Conservation (phyloP, 1,140 invertebrate genomes). For the Trichonephila inaurata region DNA sequence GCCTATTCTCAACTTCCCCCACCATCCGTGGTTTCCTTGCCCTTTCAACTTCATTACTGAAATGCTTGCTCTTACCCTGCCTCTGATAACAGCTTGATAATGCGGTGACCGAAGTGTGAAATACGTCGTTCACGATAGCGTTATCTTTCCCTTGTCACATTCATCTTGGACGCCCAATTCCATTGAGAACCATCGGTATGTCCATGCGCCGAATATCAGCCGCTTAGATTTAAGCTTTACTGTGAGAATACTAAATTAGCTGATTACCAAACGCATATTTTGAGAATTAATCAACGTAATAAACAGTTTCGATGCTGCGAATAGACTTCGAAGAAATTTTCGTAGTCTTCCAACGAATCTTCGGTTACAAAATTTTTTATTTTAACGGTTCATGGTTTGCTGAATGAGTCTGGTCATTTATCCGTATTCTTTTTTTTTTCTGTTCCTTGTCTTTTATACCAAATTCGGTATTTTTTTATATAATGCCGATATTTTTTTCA, state of each 20-base stretch:
- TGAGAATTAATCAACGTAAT: not conserved
- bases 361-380: too few species aligned
- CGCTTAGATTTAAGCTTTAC: slow-evolving; percentile 26
- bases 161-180: slow-evolving; percentile 32
- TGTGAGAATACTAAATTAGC: not conserved
- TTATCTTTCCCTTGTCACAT: slow-evolving; percentile 47
- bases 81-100: slow-evolving; percentile 50
- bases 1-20: slow-evolving; percentile 15
- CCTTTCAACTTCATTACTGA: slow-evolving; percentile 64
- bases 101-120: slow-evolving; percentile 42
- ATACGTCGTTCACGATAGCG: slow-evolving; percentile 42
- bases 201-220: not conserved
- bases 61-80: slow-evolving; percentile 37
- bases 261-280: slow-evolving; percentile 17
- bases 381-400: too few species aligned
- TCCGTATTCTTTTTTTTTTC: too few species aligned
- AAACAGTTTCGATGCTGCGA: not conserved
- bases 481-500: too few species aligned
- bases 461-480: too few species aligned
- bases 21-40: slow-evolving; percentile 32
- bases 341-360: not conserved
- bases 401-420: too few species aligned
- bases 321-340: not conserved
- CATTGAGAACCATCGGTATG: slow-evolving; percentile 32
- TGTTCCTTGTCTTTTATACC: too few species aligned